Percentiles rank a stretch among this genome's conserved stretches.
Conservation (phyloP, 2,797 vertebrate species). For the Falco columbarius region DNA sequence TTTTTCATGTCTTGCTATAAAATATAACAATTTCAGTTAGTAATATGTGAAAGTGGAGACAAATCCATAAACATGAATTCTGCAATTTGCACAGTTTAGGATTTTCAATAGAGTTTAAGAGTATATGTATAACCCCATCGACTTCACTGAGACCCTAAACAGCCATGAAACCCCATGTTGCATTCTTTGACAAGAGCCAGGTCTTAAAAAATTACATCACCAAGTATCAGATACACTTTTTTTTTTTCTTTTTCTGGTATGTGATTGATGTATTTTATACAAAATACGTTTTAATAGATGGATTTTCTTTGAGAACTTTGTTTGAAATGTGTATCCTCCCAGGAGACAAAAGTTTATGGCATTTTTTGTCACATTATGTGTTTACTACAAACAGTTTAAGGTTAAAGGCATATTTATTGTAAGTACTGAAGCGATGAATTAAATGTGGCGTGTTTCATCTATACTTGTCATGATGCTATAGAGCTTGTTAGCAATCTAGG, state of each 20-base stretch:
- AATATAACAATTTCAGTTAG: background rate
- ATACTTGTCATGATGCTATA: conserved; percentile 28
- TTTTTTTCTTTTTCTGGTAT: background rate
- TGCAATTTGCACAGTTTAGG: background rate
- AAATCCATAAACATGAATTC: background rate
- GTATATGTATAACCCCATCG: fast-evolving
- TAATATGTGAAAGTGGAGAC: background rate
- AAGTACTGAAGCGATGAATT: conserved; percentile 34
- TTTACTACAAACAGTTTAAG: conserved; percentile 26
- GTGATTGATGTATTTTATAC: background rate
- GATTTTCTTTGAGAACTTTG: background rate
- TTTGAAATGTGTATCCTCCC: background rate
- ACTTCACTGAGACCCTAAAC: background rate
- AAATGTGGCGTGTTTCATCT: conserved; percentile 39
- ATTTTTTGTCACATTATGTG: conserved; percentile 10
- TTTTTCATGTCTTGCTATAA: background rate
- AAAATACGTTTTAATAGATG: background rate
- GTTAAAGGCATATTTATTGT: conserved; percentile 58
- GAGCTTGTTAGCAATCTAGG: conserved; percentile 34
- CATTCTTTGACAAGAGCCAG: background rate
- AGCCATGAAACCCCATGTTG: background rate
- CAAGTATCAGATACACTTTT: background rate
- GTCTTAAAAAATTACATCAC: background rate
- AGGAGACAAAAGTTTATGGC: background rate
- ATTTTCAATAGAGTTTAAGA: background rate